phyloP scores from a whole-genome alignment of 2,113 vertebrate genomes.

The Halichoerus grypus region DNA sequence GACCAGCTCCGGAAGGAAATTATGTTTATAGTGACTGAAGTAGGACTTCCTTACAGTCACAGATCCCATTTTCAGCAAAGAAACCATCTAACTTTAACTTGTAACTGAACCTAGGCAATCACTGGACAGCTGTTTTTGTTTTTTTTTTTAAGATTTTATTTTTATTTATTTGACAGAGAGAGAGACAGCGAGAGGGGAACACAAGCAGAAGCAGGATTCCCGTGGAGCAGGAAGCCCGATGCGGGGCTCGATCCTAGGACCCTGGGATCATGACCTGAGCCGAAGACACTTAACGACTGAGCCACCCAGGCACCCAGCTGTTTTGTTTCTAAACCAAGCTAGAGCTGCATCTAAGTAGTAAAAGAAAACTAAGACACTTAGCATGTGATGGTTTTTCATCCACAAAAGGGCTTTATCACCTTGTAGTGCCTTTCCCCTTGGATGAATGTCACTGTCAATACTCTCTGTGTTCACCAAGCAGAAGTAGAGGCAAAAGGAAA shows the following conservation, averaged over 20 bases:
- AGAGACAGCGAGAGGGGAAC: no score
- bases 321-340: background rate
- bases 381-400: background rate
- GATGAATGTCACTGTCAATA: background rate
- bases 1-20: slow-evolving; percentile 4
- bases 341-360: background rate
- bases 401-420: background rate
- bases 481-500: background rate
- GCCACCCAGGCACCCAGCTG: background rate
- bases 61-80: background rate
- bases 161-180: no score
- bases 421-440: rapidly evolving
- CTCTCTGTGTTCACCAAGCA: background rate
- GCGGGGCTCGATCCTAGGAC: no score
- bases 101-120: background rate
- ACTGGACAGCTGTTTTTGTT: background rate
- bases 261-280: no score
- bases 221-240: no score
- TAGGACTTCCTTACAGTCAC: background rate
- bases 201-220: no score
- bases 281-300: no score
- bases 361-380: background rate
- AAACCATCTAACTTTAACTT: background rate
- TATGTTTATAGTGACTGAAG: background rate
- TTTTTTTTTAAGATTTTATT: no score